Conservation (phyloP, 2,888 invertebrate species). For the Caenorhabditis becei region DNA sequence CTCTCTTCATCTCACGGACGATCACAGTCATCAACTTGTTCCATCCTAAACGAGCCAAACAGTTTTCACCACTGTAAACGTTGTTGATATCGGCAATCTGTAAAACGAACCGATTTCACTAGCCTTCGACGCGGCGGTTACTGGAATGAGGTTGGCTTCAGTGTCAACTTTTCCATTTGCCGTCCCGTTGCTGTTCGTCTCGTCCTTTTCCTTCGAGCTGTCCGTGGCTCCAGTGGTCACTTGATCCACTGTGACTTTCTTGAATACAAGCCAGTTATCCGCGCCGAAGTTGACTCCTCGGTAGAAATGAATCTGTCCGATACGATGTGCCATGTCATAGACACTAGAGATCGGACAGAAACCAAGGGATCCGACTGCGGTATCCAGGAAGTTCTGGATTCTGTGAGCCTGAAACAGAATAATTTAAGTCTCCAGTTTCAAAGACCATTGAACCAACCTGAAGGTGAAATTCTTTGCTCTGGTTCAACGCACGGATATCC, state of each 20-base stretch:
- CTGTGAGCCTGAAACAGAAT: constrained; percentile 75
- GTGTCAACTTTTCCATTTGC: constrained; percentile 53
- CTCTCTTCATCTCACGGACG: constrained; percentile 78
- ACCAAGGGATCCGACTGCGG: constrained; percentile 76
- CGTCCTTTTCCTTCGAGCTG: constrained; percentile 58
- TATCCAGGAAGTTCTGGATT: constrained; percentile 77
- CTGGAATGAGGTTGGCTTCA: constrained; percentile 50
- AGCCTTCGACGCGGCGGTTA: not conserved
- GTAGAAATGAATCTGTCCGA: constrained; percentile 78
- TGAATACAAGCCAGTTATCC: constrained; percentile 79
- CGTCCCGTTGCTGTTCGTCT: constrained; percentile 55
- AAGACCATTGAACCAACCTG: constrained; percentile 65
- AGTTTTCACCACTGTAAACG: constrained; percentile 71
- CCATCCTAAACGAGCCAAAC: constrained; percentile 74
- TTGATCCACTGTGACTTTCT: constrained; percentile 77
- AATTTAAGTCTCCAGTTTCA: not conserved
- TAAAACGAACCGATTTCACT: not conserved
- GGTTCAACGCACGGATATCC: constrained; percentile 70
- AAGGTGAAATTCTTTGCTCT: constrained; percentile 76
- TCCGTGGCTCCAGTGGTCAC: constrained; percentile 66
- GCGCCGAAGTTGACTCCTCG: constrained; percentile 78
- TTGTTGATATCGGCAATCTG: constrained; percentile 63
- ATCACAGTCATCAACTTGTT: constrained; percentile 78
- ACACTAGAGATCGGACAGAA: constrained; percentile 76
- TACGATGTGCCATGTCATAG: constrained; percentile 77